Percentiles rank a stretch among this genome's conserved stretches.
phyloP scores from a whole-genome alignment of 2,113 vertebrate genomes.

The Ctenomys sociabilis region DNA sequence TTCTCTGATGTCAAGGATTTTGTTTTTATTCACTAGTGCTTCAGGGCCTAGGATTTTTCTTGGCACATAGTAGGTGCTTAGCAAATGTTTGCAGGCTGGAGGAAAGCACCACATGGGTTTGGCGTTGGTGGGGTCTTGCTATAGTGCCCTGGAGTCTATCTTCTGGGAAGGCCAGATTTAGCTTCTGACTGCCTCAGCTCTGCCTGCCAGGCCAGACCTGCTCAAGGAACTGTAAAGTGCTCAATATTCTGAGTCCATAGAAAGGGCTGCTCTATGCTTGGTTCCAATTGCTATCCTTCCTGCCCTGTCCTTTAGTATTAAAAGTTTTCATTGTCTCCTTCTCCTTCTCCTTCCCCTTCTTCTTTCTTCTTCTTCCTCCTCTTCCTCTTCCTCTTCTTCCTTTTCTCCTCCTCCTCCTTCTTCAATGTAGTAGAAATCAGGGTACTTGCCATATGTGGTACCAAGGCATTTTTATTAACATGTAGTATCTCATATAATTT shows the following conservation, averaged over 20 bases:
- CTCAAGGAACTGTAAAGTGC: not conserved
- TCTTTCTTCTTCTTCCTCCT: too few species aligned
- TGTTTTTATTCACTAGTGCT: not conserved
- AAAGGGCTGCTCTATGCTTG: not conserved
- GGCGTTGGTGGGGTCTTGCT: not conserved
- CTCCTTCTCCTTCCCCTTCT: too few species aligned
- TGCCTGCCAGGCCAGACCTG: not conserved
- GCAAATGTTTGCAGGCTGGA: not conserved
- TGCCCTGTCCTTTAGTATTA: not conserved
- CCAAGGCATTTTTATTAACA: not conserved
- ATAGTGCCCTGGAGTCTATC: not conserved
- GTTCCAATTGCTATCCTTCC: not conserved
- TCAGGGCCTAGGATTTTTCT: not conserved
- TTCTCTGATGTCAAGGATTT: not conserved
- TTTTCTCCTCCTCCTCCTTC: not conserved
- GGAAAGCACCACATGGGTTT: not conserved
- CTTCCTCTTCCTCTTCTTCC: too few species aligned
- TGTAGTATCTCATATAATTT: constrained; percentile 19
- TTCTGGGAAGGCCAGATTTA: constrained; percentile 20
- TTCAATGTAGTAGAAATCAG: not conserved
- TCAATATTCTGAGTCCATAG: not conserved
- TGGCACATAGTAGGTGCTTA: not conserved
- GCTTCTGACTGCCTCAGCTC: not conserved
- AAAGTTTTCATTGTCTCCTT: not conserved
- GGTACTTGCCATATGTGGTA: not conserved